Conservation (phyloP, 2,113 vertebrate genomes). For the Psephotus haematonotus region DNA sequence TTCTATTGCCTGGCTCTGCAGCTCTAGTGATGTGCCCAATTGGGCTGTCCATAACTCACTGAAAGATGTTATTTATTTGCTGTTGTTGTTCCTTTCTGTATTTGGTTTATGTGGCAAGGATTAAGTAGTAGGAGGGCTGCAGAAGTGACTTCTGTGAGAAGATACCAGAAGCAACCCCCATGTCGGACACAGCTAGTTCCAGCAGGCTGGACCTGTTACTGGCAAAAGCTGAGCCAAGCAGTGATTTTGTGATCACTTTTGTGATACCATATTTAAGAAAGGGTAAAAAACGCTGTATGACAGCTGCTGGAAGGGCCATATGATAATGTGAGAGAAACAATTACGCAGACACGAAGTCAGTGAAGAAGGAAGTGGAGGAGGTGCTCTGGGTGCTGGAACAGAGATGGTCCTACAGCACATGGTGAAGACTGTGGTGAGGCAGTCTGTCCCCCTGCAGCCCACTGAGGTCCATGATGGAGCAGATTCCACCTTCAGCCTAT, state of each 20-base stretch:
- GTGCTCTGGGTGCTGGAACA: neutral
- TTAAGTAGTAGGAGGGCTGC: rapidly evolving
- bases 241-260: rapidly evolving
- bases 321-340: neutral
- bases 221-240: neutral
- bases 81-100: neutral
- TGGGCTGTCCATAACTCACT: neutral
- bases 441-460: neutral
- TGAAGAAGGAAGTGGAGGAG: neutral
- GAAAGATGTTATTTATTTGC: neutral
- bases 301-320: neutral
- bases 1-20: neutral
- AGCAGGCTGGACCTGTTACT: neutral
- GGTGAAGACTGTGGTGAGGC: neutral
- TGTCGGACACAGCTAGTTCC: neutral
- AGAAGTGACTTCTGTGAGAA: neutral
- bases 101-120: neutral
- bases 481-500: neutral
- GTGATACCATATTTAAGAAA: neutral
- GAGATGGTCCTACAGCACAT: neutral
- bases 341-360: neutral
- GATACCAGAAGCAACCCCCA: neutral
- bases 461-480: neutral
- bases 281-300: neutral
- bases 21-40: neutral